Evolutionary conservation across 2,797 vertebrate genomes (phyloP).

Genomic region (Malacoctenus gilli): DNA sequence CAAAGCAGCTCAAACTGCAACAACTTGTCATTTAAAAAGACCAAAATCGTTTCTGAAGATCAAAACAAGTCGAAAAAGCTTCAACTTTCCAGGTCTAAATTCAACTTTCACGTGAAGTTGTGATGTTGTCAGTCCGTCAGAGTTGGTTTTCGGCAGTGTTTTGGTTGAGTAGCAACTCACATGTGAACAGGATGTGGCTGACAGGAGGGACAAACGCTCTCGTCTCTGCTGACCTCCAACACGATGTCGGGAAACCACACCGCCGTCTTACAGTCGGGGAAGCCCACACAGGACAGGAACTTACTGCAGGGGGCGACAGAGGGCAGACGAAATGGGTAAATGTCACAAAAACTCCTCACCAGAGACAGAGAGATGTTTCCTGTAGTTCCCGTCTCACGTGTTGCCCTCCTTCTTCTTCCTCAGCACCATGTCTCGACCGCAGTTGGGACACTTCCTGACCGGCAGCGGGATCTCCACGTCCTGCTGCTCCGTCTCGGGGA

Average conservation of each 20-base stretch:
- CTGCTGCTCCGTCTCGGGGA: constrained; percentile 80
- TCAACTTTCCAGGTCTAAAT: too few relatives aligned
- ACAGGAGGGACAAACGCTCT: constrained; percentile 86
- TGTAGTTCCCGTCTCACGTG: constrained; percentile 80
- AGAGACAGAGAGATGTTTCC: neutral
- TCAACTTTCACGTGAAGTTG: too few relatives aligned
- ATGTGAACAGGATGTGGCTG: constrained; percentile 88
- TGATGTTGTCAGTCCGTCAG: too few relatives aligned
- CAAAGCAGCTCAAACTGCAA: too few relatives aligned
- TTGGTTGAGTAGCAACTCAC: constrained; percentile 70
- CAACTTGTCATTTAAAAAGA: too few relatives aligned
- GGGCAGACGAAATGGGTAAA: neutral
- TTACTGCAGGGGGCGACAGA: constrained; percentile 78
- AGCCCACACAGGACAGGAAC: constrained; percentile 89
- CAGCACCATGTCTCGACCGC: constrained; percentile 92
- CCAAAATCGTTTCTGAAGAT: too few relatives aligned
- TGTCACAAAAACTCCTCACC: neutral
- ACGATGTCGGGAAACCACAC: constrained; percentile 93
- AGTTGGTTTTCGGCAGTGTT: too few relatives aligned
- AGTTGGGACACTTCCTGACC: constrained; percentile 91
- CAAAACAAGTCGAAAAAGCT: too few relatives aligned
- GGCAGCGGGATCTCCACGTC: constrained; percentile 83
- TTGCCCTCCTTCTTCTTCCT: constrained; percentile 88
- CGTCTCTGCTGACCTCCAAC: constrained; percentile 88
- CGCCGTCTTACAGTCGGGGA: constrained; percentile 87